A percentile compares a stretch with the other conserved stretches of the same genome.
Conservation (phyloP, 2,797 vertebrate species). For the Apogon hyalosoma region DNA sequence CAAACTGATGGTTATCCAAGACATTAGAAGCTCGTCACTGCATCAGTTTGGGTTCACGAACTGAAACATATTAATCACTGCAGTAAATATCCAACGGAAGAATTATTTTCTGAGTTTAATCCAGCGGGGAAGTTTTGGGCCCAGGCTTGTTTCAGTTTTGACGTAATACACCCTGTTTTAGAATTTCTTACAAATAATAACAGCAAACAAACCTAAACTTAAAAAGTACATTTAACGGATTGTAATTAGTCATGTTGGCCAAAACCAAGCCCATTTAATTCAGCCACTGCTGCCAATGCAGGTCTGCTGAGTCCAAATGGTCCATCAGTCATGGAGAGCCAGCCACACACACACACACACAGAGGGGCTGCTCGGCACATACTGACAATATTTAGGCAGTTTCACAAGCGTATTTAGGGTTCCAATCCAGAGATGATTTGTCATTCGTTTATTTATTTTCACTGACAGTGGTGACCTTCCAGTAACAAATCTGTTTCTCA, state of each 20-base stretch:
- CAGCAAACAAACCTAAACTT: no score
- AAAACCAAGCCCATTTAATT: not conserved
- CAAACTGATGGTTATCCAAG: no score
- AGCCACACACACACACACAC: not conserved
- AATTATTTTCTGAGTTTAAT: no score
- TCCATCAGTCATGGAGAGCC: not conserved
- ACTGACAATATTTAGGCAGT: not conserved
- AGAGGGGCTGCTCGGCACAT: not conserved
- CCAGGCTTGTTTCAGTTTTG: no score
- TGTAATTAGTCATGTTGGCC: not conserved
- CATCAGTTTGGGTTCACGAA: no score
- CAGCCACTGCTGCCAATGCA: not conserved
- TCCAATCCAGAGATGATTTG: conserved; percentile 13
- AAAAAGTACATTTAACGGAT: not conserved
- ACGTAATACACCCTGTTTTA: no score
- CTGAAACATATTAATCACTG: no score
- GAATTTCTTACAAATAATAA: no score
- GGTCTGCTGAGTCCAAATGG: conserved; percentile 1
- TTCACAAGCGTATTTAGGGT: conserved; percentile 6
- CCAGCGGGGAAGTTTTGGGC: no score
- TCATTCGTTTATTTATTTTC: conserved; percentile 21
- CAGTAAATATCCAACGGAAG: no score
- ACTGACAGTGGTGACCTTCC: conserved; percentile 35
- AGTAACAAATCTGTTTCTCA: conserved; percentile 40
- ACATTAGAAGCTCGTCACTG: no score